Evolutionary conservation across 2,113 vertebrate species (phyloP), one percentile per base, ranked within the genome.

Genomic region (Anser brachyrhynchus): DNA sequence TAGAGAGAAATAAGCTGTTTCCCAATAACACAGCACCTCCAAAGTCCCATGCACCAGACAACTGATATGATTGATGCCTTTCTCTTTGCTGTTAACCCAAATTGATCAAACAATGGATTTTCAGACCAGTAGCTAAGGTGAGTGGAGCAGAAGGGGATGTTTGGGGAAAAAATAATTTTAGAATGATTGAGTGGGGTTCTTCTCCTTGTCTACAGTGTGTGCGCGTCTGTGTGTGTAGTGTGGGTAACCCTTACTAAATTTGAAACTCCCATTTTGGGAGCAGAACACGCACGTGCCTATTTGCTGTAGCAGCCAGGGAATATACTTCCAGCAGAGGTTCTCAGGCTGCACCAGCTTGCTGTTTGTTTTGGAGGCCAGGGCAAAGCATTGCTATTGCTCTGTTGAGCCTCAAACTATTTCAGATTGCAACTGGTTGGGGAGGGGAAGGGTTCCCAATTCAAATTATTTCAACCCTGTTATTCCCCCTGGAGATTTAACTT

Each of bases 391-490:
- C 84, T 84, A n/a, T 64, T 91, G 77, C 92, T 95, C 89, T 89
- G n/a, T 0, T 92, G 93, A 95, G 89, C 73, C 81, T 87, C 89
- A 89, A 96, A 95, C 58, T 93, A 76, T 85, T 92, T 90, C 65
- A 75, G 39, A 57, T n/a, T 82, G 70, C 67, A 87, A 92, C 73
- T 75, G 61, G 58, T 84, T 90, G 71, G 89, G 73, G 87, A 95
- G n/a, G 57, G 57, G 65, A 39, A 73, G 62, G 49, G 67, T 25
- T 97, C 84, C 66, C 81, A 91, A n/a, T 91, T 92, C 89, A 95
- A 96, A 96, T 93, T 95, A 93, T 95, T 92, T 95, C 81, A 91
- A 79, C 28, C 49, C 39, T 95, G 82, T 79, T 55, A 69, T 41
- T 92, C 89, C 62, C 91, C 73, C 29, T 66, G 74, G 93, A 95